Conservation (phyloP, 2,113 vertebrate species). For the Tautogolabrus adspersus region DNA sequence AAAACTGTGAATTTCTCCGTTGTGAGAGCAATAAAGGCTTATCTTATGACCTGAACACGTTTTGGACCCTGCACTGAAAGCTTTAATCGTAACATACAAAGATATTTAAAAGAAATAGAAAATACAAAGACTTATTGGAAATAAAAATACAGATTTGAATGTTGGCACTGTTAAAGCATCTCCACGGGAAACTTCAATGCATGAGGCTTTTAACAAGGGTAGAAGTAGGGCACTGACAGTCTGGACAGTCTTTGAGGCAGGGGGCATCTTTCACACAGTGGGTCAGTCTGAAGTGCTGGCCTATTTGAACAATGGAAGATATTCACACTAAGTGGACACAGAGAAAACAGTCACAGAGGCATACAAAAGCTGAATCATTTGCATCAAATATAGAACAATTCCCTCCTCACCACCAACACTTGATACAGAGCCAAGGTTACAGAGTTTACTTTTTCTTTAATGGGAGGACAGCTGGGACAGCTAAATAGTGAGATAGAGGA, state of each 20-base stretch:
- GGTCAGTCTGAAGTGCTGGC: slow-evolving; percentile 39
- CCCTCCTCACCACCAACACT: slow-evolving; percentile 5
- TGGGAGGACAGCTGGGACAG: slow-evolving; percentile 30
- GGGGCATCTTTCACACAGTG: slow-evolving; percentile 45
- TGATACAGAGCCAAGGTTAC: slow-evolving; percentile 34
- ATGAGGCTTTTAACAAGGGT: slow-evolving; percentile 17
- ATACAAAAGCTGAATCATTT: slow-evolving; percentile 43
- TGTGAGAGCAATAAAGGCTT: too few species aligned
- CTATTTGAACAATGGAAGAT: slow-evolving; percentile 65
- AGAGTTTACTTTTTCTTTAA: slow-evolving; percentile 9
- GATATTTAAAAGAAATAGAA: background rate
- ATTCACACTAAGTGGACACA: slow-evolving; percentile 60
- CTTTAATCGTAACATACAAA: background rate
- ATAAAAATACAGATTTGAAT: background rate
- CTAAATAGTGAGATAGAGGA: slow-evolving; percentile 30
- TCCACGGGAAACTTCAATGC: slow-evolving; percentile 15
- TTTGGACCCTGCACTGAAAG: slow-evolving; percentile 1
- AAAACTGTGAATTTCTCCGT: too few species aligned
- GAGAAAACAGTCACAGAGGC: slow-evolving; percentile 60
- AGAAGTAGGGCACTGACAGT: slow-evolving; percentile 44
- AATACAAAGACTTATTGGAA: background rate
- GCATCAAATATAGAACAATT: slow-evolving; percentile 44
- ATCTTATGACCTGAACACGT: slow-evolving; percentile 3
- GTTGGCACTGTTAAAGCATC: slow-evolving; percentile 3
- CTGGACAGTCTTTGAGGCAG: slow-evolving; percentile 30